Percentiles rank a stretch among this genome's conserved stretches.
These are phyloP conservation scores for Chaetura pelagica DNA, from an alignment of 2,113 vertebrate species.

Conservation along the genomic window DNA sequence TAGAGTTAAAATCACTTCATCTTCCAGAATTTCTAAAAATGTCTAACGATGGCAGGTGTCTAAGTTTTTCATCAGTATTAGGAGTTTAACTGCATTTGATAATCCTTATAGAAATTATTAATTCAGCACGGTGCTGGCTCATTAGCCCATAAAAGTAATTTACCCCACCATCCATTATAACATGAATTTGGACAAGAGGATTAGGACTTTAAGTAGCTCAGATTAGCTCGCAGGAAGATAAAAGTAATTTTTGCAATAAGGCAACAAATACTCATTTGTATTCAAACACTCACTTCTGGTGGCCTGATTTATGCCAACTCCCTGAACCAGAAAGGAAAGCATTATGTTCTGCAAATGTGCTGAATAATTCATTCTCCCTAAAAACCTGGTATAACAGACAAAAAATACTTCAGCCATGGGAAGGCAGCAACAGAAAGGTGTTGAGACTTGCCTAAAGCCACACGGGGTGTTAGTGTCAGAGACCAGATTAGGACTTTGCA, in stretches of 20 bases:
- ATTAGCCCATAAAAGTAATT: background rate
- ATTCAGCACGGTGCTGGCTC: background rate
- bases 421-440: background rate
- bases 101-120: background rate
- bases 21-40: background rate
- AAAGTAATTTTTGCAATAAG: background rate
- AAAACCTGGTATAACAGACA: background rate
- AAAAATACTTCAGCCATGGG: background rate
- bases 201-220: background rate
- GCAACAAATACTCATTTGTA: background rate
- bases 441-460: constrained; percentile 32
- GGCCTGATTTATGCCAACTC: background rate
- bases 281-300: background rate
- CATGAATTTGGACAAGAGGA: background rate
- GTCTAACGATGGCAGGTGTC: background rate
- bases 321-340: background rate
- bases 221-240: background rate
- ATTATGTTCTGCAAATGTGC: background rate
- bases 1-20: background rate
- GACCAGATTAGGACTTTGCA: constrained; percentile 22
- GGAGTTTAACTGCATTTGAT: background rate
- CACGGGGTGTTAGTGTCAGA: background rate
- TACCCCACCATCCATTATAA: background rate
- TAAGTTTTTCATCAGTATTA: background rate
- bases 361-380: background rate